Conservation (phyloP, 2,797 vertebrate genomes). For the Thamnophis elegans region DNA sequence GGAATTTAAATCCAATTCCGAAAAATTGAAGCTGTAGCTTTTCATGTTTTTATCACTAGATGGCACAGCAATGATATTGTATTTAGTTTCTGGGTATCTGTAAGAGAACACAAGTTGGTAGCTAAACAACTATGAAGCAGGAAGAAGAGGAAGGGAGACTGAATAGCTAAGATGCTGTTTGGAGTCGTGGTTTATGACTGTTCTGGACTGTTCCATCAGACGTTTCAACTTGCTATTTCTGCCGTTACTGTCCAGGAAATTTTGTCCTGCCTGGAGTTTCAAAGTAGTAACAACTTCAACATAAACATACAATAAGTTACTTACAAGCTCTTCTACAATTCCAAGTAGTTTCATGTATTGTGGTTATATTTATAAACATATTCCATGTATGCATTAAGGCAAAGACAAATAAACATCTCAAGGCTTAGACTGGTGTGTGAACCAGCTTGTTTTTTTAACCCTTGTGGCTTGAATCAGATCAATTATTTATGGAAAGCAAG, state of each 20-base stretch:
- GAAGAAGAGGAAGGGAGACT: not conserved
- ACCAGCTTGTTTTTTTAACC: not conserved
- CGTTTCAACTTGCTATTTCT: not conserved
- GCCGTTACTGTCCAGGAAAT: not conserved
- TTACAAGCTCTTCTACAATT: not conserved
- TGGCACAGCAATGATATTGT: conserved; percentile 58
- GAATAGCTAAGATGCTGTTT: not conserved
- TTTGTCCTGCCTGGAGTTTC: not conserved
- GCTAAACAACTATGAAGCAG: not conserved
- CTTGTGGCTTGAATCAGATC: not conserved
- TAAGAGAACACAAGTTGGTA: not conserved
- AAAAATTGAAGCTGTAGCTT: conserved; percentile 23
- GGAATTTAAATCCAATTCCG: not conserved
- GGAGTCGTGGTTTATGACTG: not conserved
- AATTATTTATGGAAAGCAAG: not conserved
- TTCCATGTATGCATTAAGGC: not conserved
- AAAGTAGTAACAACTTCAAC: not conserved
- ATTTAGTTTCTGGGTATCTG: not conserved
- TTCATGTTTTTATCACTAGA: conserved; percentile 61
- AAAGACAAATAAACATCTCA: not conserved
- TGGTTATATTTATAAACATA: not conserved
- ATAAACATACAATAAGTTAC: not conserved
- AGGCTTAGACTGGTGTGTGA: not conserved
- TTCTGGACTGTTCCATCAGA: not conserved
- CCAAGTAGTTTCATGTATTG: not conserved